Base-by-base conservation (phyloP, 2,888 invertebrate species). In the Periphyllus acericola region DNA sequence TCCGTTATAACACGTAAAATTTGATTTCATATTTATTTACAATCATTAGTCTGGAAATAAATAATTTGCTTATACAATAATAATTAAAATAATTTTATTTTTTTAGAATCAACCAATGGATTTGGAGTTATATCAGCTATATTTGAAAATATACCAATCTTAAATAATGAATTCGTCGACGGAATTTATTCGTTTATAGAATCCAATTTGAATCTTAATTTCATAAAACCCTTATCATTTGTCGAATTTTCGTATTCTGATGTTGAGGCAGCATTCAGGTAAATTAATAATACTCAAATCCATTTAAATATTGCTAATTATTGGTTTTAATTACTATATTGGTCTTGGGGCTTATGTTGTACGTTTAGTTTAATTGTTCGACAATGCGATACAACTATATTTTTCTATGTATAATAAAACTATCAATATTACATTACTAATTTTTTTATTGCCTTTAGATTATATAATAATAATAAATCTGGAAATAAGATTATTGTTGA, bases 131-230 rank as follows among this genome's bases (percentile, higher is more conserved):
- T 87, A 81, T 74, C 80, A 84, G 93, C 94, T 89, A 91, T 93
- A 46, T 91, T 94, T 89, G 94, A 94, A 90, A 92, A 93, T 14
- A 91, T 94, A 89, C 93, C 94, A 91, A 91, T 91, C 46, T 92
- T 92, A 81, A 93, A 93, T 92, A 90, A 91, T 84, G 91, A 92
- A 46, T 92, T 94, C 46, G 46, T 76, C 9, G 46, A 84, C 36
- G 19, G 19, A 19, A 68, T 84, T 55, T 92, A 92, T 11, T 90
- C 91, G 9, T 91, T 93, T 66, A 91, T 94, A 11, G 90, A 91
- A 6, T 91, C 93, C 76, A 94, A 94, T 78, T 93, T 94, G 88
- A 90, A 91, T 82, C 91, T 91, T 52, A 93, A 93, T 29, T 92
- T 92, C 52, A 94, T 94, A 6, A 91, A 91, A 89, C 94, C 94